These are phyloP conservation scores for Parnassius mnemosyne DNA, from an alignment of 2,888 invertebrate species.

Conservation along the genomic window DNA sequence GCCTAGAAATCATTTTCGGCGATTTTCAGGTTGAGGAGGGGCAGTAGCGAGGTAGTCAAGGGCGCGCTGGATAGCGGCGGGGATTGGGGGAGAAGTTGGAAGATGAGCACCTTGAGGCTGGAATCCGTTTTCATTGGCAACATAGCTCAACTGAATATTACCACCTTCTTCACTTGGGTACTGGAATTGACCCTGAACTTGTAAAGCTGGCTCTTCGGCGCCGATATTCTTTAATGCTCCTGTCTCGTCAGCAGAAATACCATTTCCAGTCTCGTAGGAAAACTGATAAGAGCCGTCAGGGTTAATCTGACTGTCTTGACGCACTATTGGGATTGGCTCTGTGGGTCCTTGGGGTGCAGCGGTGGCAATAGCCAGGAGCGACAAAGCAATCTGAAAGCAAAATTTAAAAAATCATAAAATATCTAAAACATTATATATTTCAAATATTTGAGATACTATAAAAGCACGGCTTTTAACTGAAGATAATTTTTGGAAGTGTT, in stretches of 20 bases:
- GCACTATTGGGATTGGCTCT: slow-evolving; percentile 75
- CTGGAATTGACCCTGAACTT: slow-evolving; percentile 82
- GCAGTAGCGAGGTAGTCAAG: slow-evolving; percentile 84
- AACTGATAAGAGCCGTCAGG: slow-evolving; percentile 82
- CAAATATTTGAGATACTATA: slow-evolving; percentile 40
- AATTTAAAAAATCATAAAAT: neutral
- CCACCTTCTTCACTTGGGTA: slow-evolving; percentile 83
- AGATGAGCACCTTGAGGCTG: slow-evolving; percentile 82
- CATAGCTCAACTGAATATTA: slow-evolving; percentile 80
- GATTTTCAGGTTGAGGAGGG: slow-evolving; percentile 68
- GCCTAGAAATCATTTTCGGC: slow-evolving; percentile 24
- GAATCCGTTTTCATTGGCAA: slow-evolving; percentile 86
- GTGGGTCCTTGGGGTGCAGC: slow-evolving; percentile 62
- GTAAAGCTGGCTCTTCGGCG: slow-evolving; percentile 71
- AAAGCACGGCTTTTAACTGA: slow-evolving; percentile 45
- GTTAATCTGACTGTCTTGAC: slow-evolving; percentile 73
- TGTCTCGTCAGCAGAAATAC: slow-evolving; percentile 79
- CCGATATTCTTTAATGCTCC: slow-evolving; percentile 79
- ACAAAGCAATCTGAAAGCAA: slow-evolving; percentile 60
- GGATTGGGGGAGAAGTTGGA: slow-evolving; percentile 85
- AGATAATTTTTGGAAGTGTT: neutral
- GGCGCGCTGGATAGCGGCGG: slow-evolving; percentile 84
- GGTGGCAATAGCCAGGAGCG: slow-evolving; percentile 56
- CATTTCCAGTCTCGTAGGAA: slow-evolving; percentile 83
- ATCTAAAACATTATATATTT: slow-evolving; percentile 1